These are phyloP conservation scores for Aegithalos caudatus DNA, from an alignment of 2,113 vertebrate genomes.

Conservation along the genomic window DNA sequence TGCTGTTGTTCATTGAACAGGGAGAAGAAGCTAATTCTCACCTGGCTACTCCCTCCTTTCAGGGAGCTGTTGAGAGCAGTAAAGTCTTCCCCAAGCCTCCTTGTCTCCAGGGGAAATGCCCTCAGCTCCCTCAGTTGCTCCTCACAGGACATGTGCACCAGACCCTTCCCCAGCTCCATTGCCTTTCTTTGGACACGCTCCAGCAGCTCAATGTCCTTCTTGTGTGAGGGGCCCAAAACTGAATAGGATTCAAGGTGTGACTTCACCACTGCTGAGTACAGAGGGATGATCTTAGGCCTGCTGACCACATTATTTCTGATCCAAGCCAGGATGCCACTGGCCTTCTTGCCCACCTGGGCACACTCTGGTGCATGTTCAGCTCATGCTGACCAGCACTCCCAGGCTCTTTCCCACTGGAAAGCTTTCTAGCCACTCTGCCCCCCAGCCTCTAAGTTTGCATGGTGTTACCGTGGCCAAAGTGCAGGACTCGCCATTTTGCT, in stretches of 20 bases:
- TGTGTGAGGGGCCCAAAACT: not conserved
- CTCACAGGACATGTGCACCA: not conserved
- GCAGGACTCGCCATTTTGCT: not conserved
- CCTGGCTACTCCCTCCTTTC: not conserved
- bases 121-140: not conserved
- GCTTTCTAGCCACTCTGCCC: not conserved
- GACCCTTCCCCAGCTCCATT: not conserved
- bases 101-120: not conserved
- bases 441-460: not conserved
- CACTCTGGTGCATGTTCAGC: not conserved
- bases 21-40: not conserved
- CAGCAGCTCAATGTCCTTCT: not conserved
- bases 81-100: not conserved
- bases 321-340: not conserved
- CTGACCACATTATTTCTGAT: not conserved
- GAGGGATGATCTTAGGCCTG: not conserved
- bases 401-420: not conserved
- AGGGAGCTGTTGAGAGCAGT: too few relatives aligned
- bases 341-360: not conserved
- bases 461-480: not conserved
- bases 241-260: not conserved
- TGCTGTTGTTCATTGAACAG: rapidly evolving
- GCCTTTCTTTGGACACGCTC: not conserved
- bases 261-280: not conserved
- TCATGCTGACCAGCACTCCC: not conserved